Base-by-base conservation (phyloP, 2,113 vertebrate genomes). In the Protobothrops mucrosquamatus region DNA sequence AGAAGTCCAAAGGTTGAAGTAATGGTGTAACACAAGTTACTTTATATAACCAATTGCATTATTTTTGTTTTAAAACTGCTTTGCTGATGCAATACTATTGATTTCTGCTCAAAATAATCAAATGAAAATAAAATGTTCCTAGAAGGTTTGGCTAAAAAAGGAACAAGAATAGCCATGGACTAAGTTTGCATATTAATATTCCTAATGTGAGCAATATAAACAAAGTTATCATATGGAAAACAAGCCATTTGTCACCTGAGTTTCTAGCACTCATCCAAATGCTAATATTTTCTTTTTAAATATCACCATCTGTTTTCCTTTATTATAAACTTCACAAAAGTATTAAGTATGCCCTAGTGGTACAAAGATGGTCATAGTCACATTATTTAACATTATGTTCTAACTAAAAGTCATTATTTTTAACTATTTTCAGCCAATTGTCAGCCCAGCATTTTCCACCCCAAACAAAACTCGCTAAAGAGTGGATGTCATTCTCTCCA, bases 381-480 rank as follows among this genome's bases (percentile, higher is more conserved):
- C 22, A 64, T 5, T 64, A 46, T 54, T 92, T 64, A 64, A 87
- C 93, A 86, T 22, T 9, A 26, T 2, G 23, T 55, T 93, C 92
- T 91, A 9, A 0, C 55, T 7, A n/a, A 89, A 46, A 94, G 94
- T 57, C 0, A 0, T 29, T 57, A 94, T 39, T 26, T 94, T 2
- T 18, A 92, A 26, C 4, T 43, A 3, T 81, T 52, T 88, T 2
- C n/a, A n/a, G 81, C 51, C 95, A 97, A 96, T 48, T 0, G 1
- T 48, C 15, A 90, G 5, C 90, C 92, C 89, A 91, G 86, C 86
- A 92, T 92, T 89, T 95, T 81, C 18, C 20, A 81, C 8, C 20
- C 34, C 34, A 81, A 43, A 81, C 18, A 81, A 43, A 43, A 23
- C 34, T 39, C 22, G 18, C 20, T 43, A 20, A 81, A 81, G 34